phyloP scores from a whole-genome alignment of 2,797 vertebrate species.

The Onychomys leucogaster region DNA sequence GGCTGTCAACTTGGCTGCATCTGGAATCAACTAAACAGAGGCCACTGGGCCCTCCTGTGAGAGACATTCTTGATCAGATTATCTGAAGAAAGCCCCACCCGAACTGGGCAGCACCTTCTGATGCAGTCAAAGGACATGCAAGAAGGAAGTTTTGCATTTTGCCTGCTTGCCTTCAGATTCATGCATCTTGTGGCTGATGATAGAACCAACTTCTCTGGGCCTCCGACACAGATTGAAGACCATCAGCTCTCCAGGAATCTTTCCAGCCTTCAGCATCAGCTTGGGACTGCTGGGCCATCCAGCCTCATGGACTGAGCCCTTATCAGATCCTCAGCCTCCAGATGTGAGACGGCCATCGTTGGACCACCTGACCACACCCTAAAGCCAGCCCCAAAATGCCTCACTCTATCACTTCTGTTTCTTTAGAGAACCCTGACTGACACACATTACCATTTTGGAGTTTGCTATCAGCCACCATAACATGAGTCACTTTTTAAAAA shows the following conservation, averaged over 20 bases:
- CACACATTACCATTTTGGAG: background rate
- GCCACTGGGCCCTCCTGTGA: background rate
- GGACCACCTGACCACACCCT: background rate
- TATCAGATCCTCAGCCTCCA: no score
- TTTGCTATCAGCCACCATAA: background rate
- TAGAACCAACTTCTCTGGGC: background rate
- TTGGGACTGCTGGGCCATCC: background rate
- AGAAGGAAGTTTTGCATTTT: background rate
- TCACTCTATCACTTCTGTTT: background rate
- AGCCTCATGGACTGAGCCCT: background rate
- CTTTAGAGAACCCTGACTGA: background rate
- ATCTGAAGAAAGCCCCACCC: background rate
- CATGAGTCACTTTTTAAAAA: background rate
- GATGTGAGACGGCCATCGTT: no score
- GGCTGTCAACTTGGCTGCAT: background rate
- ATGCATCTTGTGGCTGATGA: background rate
- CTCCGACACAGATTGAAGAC: background rate
- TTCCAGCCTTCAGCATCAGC: background rate
- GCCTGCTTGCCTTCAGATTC: background rate
- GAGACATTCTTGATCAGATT: background rate
- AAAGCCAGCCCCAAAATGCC: background rate
- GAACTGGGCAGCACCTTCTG: background rate
- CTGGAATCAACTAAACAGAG: background rate
- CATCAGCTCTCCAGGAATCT: background rate
- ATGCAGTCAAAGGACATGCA: background rate